Conservation (phyloP, 2,797 vertebrate species). For the Limosa lapponica region DNA sequence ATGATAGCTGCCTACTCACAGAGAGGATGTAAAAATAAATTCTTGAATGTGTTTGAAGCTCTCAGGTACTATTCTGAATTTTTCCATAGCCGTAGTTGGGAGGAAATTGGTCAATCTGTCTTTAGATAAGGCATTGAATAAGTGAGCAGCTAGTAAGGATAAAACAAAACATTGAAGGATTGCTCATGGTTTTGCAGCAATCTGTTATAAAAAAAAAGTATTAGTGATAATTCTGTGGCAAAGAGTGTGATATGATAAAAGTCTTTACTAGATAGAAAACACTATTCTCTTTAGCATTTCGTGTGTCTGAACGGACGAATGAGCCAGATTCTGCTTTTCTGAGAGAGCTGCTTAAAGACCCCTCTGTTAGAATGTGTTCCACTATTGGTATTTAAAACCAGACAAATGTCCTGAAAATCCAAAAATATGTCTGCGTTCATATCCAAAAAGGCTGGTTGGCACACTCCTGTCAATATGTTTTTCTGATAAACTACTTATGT, state of each 20-base stretch:
- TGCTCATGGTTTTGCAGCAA: background rate
- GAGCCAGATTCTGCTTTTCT: background rate
- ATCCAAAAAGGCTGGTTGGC: background rate
- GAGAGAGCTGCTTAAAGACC: background rate
- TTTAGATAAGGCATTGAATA: background rate
- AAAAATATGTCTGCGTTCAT: background rate
- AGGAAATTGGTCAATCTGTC: background rate
- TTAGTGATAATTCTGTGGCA: background rate
- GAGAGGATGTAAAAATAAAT: background rate
- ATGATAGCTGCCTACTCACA: background rate
- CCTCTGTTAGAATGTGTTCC: background rate
- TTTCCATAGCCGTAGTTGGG: background rate
- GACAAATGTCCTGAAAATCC: background rate
- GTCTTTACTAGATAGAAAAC: background rate
- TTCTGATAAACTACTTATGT: background rate
- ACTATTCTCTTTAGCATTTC: background rate
- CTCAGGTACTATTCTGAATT: background rate
- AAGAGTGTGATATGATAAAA: background rate
- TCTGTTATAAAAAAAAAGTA: background rate
- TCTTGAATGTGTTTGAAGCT: background rate
- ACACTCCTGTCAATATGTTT: background rate
- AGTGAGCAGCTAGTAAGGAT: background rate
- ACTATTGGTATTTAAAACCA: background rate
- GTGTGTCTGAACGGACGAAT: background rate
- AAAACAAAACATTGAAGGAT: background rate